Evolutionary conservation across 2,888 invertebrate genomes (phyloP), one percentile per base, ranked within the genome.

Genomic region (Trichogramma dendrolimi): DNA sequence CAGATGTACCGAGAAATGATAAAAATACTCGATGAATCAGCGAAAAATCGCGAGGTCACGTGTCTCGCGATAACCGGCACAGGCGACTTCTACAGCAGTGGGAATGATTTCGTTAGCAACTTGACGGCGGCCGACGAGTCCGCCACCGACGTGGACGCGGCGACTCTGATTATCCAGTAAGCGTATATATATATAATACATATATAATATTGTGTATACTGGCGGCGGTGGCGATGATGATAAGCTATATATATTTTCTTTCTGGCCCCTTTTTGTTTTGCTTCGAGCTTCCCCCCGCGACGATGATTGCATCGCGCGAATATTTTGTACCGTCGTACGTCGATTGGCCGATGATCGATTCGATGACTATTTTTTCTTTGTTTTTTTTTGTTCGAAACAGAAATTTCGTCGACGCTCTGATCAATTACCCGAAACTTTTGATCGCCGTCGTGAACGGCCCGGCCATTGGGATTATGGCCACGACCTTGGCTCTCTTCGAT

Each of bases 381-480:
- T 14, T 14, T 14, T 14, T 14, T 14, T 14, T n/a, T n/a, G 47
- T 43, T 11, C n/a, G 77, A 73, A 80, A 82, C 61, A 87, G 86
- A 70, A 80, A 84, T 5, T 90, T 90, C 80, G 83, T 95, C 3
- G 81, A 84, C 62, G 83, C 91, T 0, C 88, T 94, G 69, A 92
- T 96, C 67, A 86, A 87, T 68, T 95, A 92, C 77, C 91, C 93
- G 0, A 99, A 98, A 80, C 80, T 95, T 44, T 76, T 98, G 50
- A 83, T 97, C 66, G 91, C 90, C 10, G 81, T 96, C 62, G 88
- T 97, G 0, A 96, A 98, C 83, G 98, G 98, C 2, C 96, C 96
- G 49, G 94, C 95, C 10, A 87, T 97, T 69, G 98, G 98, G 40
- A 88, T 98, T 69, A 89, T 89, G 49, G 89, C 89, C 4, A 97